Conservation (phyloP, 23 tunicate species). For the Aplidium turbinatum region DNA sequence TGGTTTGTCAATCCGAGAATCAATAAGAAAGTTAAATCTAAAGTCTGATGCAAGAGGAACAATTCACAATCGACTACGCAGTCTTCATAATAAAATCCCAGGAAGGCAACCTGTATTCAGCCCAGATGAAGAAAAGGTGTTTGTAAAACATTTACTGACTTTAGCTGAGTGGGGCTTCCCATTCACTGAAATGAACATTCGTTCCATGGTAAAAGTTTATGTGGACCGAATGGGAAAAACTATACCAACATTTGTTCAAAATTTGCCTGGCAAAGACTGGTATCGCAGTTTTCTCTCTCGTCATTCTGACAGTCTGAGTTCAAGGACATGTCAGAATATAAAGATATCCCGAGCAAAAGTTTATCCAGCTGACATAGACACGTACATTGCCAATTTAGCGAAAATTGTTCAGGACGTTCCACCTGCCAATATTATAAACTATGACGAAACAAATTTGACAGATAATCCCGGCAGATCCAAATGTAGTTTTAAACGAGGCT, state of each 20-base stretch:
- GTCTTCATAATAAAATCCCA: no score
- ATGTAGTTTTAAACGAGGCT: background rate
- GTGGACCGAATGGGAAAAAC: background rate
- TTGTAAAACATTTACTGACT: no score
- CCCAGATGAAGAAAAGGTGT: no score
- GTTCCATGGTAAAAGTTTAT: background rate
- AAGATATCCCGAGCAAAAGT: conserved; percentile 15
- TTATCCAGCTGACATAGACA: background rate
- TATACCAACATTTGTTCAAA: background rate
- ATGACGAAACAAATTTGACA: no score
- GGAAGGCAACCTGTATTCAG: no score
- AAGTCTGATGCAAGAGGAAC: no score
- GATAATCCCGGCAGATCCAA: conserved; percentile 18
- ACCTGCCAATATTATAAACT: conserved; percentile 14
- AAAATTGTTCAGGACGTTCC: background rate
- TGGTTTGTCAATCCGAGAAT: no score
- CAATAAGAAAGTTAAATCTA: no score
- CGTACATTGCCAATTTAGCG: conserved; percentile 3
- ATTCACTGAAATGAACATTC: background rate
- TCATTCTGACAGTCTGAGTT: background rate
- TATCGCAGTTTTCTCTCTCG: conserved; percentile 2
- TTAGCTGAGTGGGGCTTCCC: background rate
- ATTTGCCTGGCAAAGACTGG: conserved; percentile 34
- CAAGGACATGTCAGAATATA: conserved; percentile 4
- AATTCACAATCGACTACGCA: no score